Conservation (phyloP, 2,888 invertebrate genomes). For the Danaus chrysippus region DNA sequence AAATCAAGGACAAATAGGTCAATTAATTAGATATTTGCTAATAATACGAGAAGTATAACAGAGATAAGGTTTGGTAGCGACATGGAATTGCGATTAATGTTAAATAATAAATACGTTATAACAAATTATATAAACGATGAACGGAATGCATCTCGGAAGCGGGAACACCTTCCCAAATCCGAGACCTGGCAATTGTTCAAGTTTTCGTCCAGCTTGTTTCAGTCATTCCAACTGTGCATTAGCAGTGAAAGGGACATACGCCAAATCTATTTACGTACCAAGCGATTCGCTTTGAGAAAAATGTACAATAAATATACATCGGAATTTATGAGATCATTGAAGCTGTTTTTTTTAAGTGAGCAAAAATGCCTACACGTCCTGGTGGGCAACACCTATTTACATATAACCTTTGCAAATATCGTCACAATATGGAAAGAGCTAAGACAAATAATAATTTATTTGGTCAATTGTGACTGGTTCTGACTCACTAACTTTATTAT, state of each 20-base stretch:
- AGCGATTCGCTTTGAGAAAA: constrained; percentile 31
- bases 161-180: constrained; percentile 52
- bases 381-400: constrained; percentile 10
- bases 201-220: constrained; percentile 42
- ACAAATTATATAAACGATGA: constrained; percentile 20
- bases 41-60: too few species aligned
- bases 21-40: too few species aligned
- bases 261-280: constrained; percentile 41
- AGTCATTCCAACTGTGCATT: constrained; percentile 38
- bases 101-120: too few species aligned
- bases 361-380: neutral
- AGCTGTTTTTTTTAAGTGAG: neutral
- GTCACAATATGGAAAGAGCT: constrained; percentile 56
- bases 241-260: constrained; percentile 45
- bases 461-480: constrained; percentile 60
- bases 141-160: constrained; percentile 66
- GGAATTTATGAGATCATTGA: constrained; percentile 5
- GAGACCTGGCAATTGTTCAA: constrained; percentile 55
- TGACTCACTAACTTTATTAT: constrained; percentile 75
- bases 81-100: too few species aligned
- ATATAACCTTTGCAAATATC: constrained; percentile 31
- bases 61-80: too few species aligned
- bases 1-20: too few species aligned
- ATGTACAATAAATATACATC: constrained; percentile 14
- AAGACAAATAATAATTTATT: constrained; percentile 66